phyloP scores from a whole-genome alignment of 2,797 vertebrate species.

The Crocidura indochinensis region DNA sequence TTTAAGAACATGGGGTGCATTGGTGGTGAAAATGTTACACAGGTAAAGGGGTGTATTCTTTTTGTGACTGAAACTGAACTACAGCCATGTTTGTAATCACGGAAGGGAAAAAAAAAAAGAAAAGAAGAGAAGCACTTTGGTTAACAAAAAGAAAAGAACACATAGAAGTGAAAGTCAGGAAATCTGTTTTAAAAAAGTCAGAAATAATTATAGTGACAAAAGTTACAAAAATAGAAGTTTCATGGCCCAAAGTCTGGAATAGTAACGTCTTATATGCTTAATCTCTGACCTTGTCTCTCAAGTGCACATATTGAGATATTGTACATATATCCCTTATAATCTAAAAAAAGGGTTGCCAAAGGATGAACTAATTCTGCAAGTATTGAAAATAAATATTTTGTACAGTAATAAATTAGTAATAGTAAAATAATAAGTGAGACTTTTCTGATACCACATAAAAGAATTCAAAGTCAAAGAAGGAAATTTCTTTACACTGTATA shows the following conservation, averaged over 20 bases:
- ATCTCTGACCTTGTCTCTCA: too few species aligned
- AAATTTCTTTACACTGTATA: not conserved
- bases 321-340: not conserved
- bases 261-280: not conserved
- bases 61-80: too few species aligned
- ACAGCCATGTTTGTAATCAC: too few species aligned
- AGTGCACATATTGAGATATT: too few species aligned
- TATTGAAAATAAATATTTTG: not conserved
- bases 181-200: not conserved
- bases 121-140: too few species aligned
- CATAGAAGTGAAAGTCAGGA: constrained; percentile 9
- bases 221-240: not conserved
- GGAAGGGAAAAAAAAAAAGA: too few species aligned
- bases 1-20: not conserved
- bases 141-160: not conserved
- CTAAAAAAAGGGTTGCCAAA: not conserved
- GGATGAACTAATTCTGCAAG: not conserved
- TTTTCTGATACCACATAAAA: constrained; percentile 43
- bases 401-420: not conserved
- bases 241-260: not conserved
- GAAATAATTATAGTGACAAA: not conserved
- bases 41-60: too few species aligned
- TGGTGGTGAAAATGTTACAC: too few species aligned
- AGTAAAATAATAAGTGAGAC: constrained; percentile 13
- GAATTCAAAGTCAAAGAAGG: constrained; percentile 50